These are phyloP conservation scores for Eupithecia abbreviata DNA, from an alignment of 2,888 invertebrate species.

Conservation along the genomic window DNA sequence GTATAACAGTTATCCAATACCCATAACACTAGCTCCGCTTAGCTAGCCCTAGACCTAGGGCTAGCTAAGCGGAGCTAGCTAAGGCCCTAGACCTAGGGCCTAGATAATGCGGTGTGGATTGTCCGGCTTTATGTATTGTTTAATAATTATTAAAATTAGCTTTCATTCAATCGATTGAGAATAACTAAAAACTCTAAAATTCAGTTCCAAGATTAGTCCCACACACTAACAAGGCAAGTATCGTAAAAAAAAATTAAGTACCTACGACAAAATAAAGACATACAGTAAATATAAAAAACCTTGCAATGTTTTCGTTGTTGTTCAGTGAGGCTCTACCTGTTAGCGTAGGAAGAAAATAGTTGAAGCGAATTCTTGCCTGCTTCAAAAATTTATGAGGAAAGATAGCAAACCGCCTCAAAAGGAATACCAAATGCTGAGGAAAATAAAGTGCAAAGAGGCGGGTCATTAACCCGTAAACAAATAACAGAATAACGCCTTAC, in stretches of 20 bases:
- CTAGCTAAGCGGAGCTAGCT: too few relatives aligned
- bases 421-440: constrained; percentile 38
- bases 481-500: constrained; percentile 31
- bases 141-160: too few relatives aligned
- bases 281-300: not conserved
- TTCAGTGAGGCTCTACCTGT: not conserved
- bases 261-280: not conserved
- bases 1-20: too few relatives aligned
- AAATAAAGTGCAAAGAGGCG: constrained; percentile 39
- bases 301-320: not conserved
- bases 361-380: constrained; percentile 24
- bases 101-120: too few relatives aligned
- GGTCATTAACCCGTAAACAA: constrained; percentile 44
- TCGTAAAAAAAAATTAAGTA: not conserved
- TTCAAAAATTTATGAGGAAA: constrained; percentile 32
- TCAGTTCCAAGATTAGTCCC: too few relatives aligned
- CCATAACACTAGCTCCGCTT: too few relatives aligned
- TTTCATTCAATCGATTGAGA: too few relatives aligned
- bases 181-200: too few relatives aligned
- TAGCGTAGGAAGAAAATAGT: constrained; percentile 15
- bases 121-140: too few relatives aligned
- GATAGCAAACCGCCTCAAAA: constrained; percentile 28
- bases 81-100: too few relatives aligned
- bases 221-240: too few relatives aligned
- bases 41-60: too few relatives aligned